Evolutionary conservation across 1,140 invertebrate species (phyloP).

Genomic region (Argopecten irradians): DNA sequence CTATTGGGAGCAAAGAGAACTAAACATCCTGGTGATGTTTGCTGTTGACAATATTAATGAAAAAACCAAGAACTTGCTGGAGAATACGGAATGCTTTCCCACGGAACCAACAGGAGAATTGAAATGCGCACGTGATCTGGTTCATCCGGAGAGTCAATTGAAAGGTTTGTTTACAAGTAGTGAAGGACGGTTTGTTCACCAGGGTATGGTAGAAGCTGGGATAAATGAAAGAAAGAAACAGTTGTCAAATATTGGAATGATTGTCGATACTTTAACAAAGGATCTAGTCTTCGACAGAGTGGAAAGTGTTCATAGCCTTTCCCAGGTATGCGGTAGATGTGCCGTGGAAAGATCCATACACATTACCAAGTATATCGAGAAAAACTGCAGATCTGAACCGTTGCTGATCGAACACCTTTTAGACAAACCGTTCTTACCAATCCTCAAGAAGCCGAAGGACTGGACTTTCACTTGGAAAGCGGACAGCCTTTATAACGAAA

Average conservation of each 20-base stretch:
- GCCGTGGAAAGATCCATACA: conserved; percentile 37
- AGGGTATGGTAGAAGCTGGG: background rate
- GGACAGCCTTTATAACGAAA: background rate
- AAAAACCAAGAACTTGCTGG: background rate
- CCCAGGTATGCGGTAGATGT: background rate
- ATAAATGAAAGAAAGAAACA: conserved; percentile 23
- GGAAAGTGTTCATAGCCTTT: conserved; percentile 26
- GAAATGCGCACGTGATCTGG: conserved; percentile 40
- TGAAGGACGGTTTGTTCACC: conserved; percentile 7
- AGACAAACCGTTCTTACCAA: conserved; percentile 50
- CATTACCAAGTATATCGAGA: conserved; percentile 37
- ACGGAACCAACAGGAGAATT: conserved; percentile 28
- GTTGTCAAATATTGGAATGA: conserved; percentile 50
- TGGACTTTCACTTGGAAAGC: conserved; percentile 51
- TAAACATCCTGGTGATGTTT: conserved; percentile 15
- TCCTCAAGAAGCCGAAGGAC: conserved; percentile 45
- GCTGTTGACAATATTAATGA: background rate
- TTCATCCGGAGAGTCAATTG: conserved; percentile 32
- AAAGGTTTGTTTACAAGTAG: conserved; percentile 29
- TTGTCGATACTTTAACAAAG: conserved; percentile 42
- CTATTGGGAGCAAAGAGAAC: background rate
- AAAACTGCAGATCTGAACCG: background rate
- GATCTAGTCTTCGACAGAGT: conserved; percentile 52
- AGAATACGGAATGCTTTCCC: conserved; percentile 44
- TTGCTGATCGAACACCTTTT: conserved; percentile 21